A percentile compares a stretch with the other conserved stretches of the same genome.
Evolutionary conservation across 1,140 invertebrate genomes (phyloP).

Genomic region (Procambarus virginalis): DNA sequence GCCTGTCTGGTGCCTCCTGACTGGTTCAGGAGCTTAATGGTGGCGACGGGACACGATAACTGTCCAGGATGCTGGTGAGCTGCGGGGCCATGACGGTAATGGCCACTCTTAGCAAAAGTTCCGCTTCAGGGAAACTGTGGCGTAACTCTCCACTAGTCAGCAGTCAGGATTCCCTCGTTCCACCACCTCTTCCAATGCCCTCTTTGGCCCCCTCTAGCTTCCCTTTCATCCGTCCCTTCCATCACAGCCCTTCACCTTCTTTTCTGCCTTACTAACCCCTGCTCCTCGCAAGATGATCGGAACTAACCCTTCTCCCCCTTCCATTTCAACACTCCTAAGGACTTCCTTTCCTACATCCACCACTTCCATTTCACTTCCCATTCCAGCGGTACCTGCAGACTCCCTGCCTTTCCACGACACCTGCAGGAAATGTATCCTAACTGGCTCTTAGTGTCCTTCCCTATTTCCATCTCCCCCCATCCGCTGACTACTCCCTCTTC

Average conservation of each 20-base stretch:
- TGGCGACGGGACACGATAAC: background rate
- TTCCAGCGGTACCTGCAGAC: too few relatives aligned
- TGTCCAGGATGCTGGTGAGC: background rate
- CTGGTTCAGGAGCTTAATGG: background rate
- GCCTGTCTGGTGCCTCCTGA: background rate
- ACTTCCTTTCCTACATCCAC: background rate
- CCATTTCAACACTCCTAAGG: too few relatives aligned
- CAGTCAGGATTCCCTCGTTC: background rate
- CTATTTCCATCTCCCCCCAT: background rate
- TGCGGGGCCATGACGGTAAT: background rate
- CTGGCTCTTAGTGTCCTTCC: background rate
- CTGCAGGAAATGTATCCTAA: too few relatives aligned
- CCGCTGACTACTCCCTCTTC: background rate
- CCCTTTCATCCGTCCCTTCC: background rate
- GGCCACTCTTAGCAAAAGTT: slow-evolving; percentile 9
- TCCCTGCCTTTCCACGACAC: too few relatives aligned
- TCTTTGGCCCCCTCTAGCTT: too few relatives aligned
- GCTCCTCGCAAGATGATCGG: background rate
- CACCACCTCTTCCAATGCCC: background rate
- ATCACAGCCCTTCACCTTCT: background rate
- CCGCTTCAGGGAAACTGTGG: slow-evolving; percentile 6
- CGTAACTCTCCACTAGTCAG: background rate
- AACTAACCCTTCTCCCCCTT: too few relatives aligned
- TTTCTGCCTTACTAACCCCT: background rate
- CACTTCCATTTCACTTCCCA: background rate